Base-by-base conservation (phyloP, 1,140 invertebrate species). In the Bombus haemorrhoidalis region DNA sequence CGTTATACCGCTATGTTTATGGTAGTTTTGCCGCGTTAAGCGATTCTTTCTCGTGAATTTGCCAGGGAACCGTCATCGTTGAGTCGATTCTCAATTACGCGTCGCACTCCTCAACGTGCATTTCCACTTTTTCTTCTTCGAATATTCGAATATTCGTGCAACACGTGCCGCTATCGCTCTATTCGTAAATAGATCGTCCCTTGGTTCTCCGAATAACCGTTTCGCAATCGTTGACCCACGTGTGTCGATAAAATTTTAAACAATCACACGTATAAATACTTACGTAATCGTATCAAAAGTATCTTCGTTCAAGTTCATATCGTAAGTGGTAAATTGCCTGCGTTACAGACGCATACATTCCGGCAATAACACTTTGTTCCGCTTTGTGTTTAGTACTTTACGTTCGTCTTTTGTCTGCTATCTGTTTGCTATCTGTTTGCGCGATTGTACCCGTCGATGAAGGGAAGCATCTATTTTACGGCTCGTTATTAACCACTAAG, bases 161-260 rank as follows among this genome's bases (percentile, higher is more conserved):
- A 64, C 43, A 59, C 57, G 85, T 53, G 28, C 57, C 83, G 77
- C 37, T 81, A 72, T 90, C 34, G 41, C 80, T 43, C 74, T 84
- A 73, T 83, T 87, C 77, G 57, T 76, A 80, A 69, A 53, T 82
- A 89, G 73, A 68, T 59, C 85, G 74, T 87, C 79, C 34, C 53
- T 85, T 66, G 87, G 59, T 89, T 75, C 81, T 85, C 25, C 22
- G 78, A 89, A 91, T 53, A 8, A 8, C 2, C 47, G 47, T 53
- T 53, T 53, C 47, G 47, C 88, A 83, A 75, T 92, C 87, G 88
- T 94, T 94, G 82, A 76, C 43, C 79, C 66, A 82, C 28, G 13
- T n/a, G 59, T 37, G 43, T 9, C 28, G 41, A 57, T 43, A 62
- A 47, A 57, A 69, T 47, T 68, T 82, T n/a, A 53, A 80, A 76